Conservation (phyloP, 2,797 vertebrate species). For the Denticeps clupeoides region DNA sequence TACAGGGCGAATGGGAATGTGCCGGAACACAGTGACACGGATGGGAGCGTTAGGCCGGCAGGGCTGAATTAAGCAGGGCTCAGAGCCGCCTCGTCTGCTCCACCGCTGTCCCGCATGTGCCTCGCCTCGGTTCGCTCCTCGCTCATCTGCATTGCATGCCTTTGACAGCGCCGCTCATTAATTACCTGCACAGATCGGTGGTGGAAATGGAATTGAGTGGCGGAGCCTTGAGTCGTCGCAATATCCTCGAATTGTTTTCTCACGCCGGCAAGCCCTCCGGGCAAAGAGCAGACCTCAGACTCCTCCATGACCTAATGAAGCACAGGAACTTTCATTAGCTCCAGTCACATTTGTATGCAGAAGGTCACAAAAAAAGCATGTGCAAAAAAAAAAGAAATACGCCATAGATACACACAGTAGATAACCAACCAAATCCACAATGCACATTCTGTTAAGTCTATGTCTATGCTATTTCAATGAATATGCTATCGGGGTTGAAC, state of each 20-base stretch:
- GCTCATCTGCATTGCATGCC: neutral
- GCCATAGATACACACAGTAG: too few relatives aligned
- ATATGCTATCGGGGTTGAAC: too few relatives aligned
- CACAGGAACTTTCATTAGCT: conserved; percentile 49
- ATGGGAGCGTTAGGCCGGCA: conserved; percentile 22
- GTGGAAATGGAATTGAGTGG: conserved; percentile 69
- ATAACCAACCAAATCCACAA: too few relatives aligned
- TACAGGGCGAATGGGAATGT: conserved; percentile 14
- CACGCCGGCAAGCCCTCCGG: conserved; percentile 80
- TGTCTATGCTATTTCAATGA: too few relatives aligned
- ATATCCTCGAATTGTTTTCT: conserved; percentile 80
- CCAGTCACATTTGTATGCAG: conserved; percentile 35
- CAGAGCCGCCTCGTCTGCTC: conserved; percentile 12
- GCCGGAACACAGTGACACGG: conserved; percentile 20
- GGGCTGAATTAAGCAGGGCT: conserved; percentile 23
- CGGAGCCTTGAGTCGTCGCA: conserved; percentile 55
- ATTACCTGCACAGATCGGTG: conserved; percentile 75
- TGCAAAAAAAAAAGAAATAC: too few relatives aligned
- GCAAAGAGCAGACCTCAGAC: conserved; percentile 71
- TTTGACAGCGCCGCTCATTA: neutral
- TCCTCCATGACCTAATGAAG: conserved; percentile 76
- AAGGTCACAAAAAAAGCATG: conserved; percentile 19
- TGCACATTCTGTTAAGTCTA: too few relatives aligned
- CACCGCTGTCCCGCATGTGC: conserved; percentile 4
- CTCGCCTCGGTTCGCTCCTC: conserved; percentile 22